Evolutionary conservation across 1,140 invertebrate genomes (phyloP).

Genomic region (Drosophila auraria): DNA sequence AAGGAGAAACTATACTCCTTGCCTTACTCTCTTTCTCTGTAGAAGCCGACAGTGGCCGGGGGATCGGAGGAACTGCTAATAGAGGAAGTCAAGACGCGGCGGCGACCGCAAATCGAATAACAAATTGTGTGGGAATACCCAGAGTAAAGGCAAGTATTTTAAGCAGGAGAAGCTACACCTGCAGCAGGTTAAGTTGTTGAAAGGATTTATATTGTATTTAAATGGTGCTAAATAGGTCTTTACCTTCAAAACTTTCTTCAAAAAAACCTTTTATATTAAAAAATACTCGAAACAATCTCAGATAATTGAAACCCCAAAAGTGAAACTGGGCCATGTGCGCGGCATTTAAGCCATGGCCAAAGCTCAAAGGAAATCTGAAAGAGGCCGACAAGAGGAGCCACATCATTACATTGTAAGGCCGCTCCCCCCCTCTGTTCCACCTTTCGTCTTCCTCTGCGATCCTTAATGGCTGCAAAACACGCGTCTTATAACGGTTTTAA

Average conservation of each 20-base stretch:
- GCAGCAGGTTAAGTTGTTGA: no score
- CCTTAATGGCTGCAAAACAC: conserved; percentile 72
- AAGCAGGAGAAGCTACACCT: not conserved
- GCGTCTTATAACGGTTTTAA: conserved; percentile 78
- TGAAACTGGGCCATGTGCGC: conserved; percentile 38
- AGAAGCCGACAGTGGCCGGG: conserved; percentile 21
- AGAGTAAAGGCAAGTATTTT: not conserved
- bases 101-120: conserved; percentile 24
- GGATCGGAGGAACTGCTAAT: conserved; percentile 24
- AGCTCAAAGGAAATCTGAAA: conserved; percentile 45
- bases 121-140: conserved; percentile 33
- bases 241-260: conserved; percentile 10
- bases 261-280: not conserved
- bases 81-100: conserved; percentile 28
- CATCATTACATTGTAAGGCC: conserved; percentile 71
- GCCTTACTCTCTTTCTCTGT: conserved; percentile 11
- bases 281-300: conserved; percentile 21
- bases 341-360: conserved; percentile 44
- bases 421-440: conserved; percentile 9
- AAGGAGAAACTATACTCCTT: conserved; percentile 37
- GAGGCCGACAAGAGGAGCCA: conserved; percentile 37
- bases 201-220: not conserved
- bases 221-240: not conserved
- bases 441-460: conserved; percentile 13
- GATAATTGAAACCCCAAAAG: conserved; percentile 49